Evolutionary conservation across 2,113 vertebrate genomes (phyloP).

Genomic region (Halcyon malimbica): DNA sequence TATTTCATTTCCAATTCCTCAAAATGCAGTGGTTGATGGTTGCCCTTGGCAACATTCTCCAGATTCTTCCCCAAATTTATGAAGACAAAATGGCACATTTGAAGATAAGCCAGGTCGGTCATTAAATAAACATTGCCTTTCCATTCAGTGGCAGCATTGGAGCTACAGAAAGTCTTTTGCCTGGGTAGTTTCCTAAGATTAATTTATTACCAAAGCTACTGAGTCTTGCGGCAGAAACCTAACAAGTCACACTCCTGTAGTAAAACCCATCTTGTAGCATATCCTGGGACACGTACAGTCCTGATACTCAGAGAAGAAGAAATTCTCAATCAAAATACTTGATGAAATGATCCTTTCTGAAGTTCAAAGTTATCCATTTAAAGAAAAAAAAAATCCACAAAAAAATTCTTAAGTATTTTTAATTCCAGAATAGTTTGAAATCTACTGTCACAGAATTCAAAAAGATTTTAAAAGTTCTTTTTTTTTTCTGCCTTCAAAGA

Average conservation of each 20-base stretch:
- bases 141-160: not conserved
- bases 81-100: constrained; percentile 12
- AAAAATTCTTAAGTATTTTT: not conserved
- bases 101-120: not conserved
- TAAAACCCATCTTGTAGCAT: not conserved
- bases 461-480: not conserved
- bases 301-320: not conserved
- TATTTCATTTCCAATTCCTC: not conserved
- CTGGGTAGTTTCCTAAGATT: not conserved
- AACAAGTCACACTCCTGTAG: not conserved
- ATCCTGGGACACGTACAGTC: not conserved
- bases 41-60: constrained; percentile 34
- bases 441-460: not conserved
- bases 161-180: not conserved
- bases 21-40: constrained; percentile 19
- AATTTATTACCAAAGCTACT: not conserved
- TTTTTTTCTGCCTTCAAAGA: not conserved
- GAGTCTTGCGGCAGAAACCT: not conserved
- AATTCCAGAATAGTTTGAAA: not conserved
- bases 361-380: not conserved
- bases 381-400: not conserved
- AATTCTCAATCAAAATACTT: not conserved
- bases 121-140: not conserved
- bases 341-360: not conserved
- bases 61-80: not conserved